Evolutionary conservation across 2,113 vertebrate genomes (phyloP), one percentile per base, ranked within the genome.

Genomic region (Oreotrochilus melanogaster): DNA sequence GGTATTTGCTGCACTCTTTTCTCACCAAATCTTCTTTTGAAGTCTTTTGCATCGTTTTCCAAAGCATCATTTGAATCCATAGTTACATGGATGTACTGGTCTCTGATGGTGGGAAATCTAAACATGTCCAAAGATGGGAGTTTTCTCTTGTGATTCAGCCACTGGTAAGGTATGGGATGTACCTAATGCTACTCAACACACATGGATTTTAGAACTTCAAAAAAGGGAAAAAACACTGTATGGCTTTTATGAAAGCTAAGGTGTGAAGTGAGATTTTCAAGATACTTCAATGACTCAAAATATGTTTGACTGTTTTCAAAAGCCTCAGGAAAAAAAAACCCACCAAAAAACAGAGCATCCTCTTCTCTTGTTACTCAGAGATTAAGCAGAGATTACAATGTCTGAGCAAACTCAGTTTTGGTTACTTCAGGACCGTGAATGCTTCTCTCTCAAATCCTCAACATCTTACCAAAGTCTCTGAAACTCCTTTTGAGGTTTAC

Each of bases 181-280:
- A n/a, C 28, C 21, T 53, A 42, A 18, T 7, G 33, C 64, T 72
- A 11, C 53, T 73, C 9, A 1, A 47, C 0, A 0, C 42, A n/a
- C 1, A 2, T 65, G 21, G 28, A 15, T 75, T 88, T 56, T 61
- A 35, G 19, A 75, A 30, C 16, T 78, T 18, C 25, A n/a, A 1
- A 60, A 33, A 47, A 76, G 30, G 51, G 47, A 66, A 88, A 67
- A 51, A 24, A 11, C 7, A 0, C 15, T 42, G 2, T 14, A 9
- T 3, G 3, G 11, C 5, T 62, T 64, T 66, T 37, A 18, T 31
- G 17, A 67, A 91, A 91, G 27, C 33, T 71, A 54, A 93, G 22
- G 31, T 75, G 9, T 70, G 30, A 50, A 72, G 5, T 42, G n/a
- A 10, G 0, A 0, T 37, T 76, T 90, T 70, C 23, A 16, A 31